Base-by-base conservation (phyloP, 2,797 vertebrate genomes). In the Ctenopoma kingsleyae region DNA sequence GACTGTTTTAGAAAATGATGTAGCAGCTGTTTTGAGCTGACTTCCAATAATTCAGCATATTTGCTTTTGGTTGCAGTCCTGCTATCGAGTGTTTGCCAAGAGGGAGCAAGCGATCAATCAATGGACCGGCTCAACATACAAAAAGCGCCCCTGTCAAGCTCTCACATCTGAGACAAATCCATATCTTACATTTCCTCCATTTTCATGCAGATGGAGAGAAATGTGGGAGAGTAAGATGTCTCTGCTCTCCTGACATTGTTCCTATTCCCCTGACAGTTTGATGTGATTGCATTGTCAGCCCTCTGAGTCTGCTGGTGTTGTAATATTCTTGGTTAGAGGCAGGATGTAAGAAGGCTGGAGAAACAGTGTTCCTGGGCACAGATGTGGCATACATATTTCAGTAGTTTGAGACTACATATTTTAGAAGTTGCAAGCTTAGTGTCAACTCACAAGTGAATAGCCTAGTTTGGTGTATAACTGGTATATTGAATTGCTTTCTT, bases 341-440 rank as follows among this genome's bases (percentile, higher is more conserved):
- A 57, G 83, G 46, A 67, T 76, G 64, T 52, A 73, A 63, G 61
- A 50, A 60, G 47, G 58, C 70, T 67, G 54, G 49, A 80, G 82
- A 68, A 80, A 67, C 35, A 22, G 36, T 44, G 51, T 73, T 77
- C 62, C 77, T 50, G 76, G 62, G 58, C 59, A 56, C 75, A 82
- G 65, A 55, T 49, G 48, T 72, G 57, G 36, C 82, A 87, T 89
- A 17, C 80, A 92, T 91, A 83, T 87, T 91, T 90, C 44, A 90
- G 71, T 23, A 73, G 70, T 67, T 65, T 56, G 23, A 77, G 68
- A 36, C 80, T 80, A 79, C 84, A 87, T 87, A 84, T 89, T 91
- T 89, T 75, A 89, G 60, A 87, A 81, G 80, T 80, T 65, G 55
- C 55, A 32, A 66, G 66, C 74, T 64, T 58, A 52, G 62, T 76